Evolutionary conservation across 2,113 vertebrate species (phyloP).

Genomic region (Mormyrus iriodes): DNA sequence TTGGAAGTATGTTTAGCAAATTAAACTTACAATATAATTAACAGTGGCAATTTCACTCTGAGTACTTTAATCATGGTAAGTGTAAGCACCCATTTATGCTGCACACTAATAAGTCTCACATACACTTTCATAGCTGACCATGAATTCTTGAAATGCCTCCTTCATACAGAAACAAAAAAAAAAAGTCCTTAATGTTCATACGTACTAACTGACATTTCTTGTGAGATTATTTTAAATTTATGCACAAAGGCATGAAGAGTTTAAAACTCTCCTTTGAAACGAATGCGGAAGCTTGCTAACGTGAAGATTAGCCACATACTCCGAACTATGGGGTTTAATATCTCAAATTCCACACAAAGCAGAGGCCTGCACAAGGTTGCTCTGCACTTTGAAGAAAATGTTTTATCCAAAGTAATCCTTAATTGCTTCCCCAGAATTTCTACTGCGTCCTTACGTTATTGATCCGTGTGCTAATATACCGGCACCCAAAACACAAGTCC

Average conservation of each 20-base stretch:
- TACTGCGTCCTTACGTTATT: constrained; percentile 31
- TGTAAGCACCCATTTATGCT: neutral
- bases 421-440: constrained; percentile 51
- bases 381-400: constrained; percentile 41
- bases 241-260: neutral
- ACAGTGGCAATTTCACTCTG: neutral
- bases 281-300: neutral
- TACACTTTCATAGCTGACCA: neutral
- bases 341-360: constrained; percentile 23
- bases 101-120: neutral
- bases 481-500: constrained; percentile 23
- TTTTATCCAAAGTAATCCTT: constrained; percentile 52
- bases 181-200: neutral
- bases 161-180: neutral
- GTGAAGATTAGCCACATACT: constrained; percentile 15
- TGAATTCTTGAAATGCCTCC: neutral
- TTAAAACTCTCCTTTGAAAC: neutral
- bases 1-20: neutral
- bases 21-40: neutral
- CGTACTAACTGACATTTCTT: neutral
- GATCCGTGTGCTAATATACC: constrained; percentile 1
- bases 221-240: constrained; percentile 10
- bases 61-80: neutral
- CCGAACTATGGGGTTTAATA: constrained; percentile 7
- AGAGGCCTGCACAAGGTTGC: constrained; percentile 30